Evolutionary conservation across 2,797 vertebrate species (phyloP), one percentile per base, ranked within the genome.

Genomic region (Urosaurus nigricauda): DNA sequence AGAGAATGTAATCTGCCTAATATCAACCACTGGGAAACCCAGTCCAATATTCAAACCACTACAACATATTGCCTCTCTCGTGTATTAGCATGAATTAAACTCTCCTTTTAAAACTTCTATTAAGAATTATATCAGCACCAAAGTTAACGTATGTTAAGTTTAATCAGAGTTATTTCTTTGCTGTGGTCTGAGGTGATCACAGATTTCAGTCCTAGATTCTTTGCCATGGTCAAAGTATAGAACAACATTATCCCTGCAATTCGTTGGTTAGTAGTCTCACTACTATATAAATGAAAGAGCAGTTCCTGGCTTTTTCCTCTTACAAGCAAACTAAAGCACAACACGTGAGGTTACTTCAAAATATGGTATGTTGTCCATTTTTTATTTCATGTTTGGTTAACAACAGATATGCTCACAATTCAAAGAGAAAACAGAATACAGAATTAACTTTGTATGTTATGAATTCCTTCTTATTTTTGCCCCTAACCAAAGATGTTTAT

Each of bases 371-470:
- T 40, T 77, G 63, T 14, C 56, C 68, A 60, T 63, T 0, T 0
- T 65, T 3, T 56, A 5, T 2, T 2, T 29, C 47, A 0, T 0
- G n/a, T 29, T 89, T 0, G 0, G 16, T 35, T 90, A 83, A 77
- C 83, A 86, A 90, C 83, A 7, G 21, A 91, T 82, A 63, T 90
- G n/a, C n/a, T 37, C 14, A 73, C 60, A 83, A 63, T 80, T 79
- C 71, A 83, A 82, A 87, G 87, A 90, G 90, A 32, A 21, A 89
- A 75, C 56, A 90, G 32, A 32, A 86, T 43, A 35, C 32, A 68
- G n/a, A 68, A 83, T 47, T 24, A 5, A 56, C 51, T 37, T 71
- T 11, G 19, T 60, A 12, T 68, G 40, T 21, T 26, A 89, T 53
- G 11, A 68, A 68, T 35, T 73, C 29, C 40, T 6, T 9, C 8